phyloP scores from a whole-genome alignment of 2,797 vertebrate genomes.

The Gymnothorax javanicus region DNA sequence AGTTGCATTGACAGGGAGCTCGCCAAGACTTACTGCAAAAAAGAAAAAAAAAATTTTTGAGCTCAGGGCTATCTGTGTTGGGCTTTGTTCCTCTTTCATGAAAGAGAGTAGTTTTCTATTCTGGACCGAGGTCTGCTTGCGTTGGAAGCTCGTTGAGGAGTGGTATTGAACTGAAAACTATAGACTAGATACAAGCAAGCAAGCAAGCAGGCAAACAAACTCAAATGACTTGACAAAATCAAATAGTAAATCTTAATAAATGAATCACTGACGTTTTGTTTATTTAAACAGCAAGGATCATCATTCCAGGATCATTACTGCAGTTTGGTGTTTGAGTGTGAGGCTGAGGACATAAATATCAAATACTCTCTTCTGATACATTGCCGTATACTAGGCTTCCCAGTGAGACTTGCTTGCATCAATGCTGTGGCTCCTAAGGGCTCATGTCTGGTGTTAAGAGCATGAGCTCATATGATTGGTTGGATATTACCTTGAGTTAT shows the following conservation, averaged over 20 bases:
- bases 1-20: too few relatives aligned
- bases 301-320: not conserved
- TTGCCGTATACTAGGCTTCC: not conserved
- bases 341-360: not conserved
- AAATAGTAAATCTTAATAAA: not conserved
- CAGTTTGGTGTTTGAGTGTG: not conserved
- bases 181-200: too few relatives aligned
- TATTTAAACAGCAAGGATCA: not conserved
- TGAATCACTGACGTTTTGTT: not conserved
- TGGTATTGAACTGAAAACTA: too few relatives aligned
- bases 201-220: too few relatives aligned
- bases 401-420: not conserved
- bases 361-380: not conserved
- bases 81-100: too few relatives aligned
- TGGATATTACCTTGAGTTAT: constrained; percentile 3
- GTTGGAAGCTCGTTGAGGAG: too few relatives aligned
- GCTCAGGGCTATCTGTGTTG: too few relatives aligned
- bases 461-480: not conserved
- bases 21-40: too few relatives aligned
- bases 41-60: too few relatives aligned
- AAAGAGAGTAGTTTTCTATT: too few relatives aligned
- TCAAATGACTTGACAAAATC: too few relatives aligned
- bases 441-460: not conserved
- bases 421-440: not conserved
- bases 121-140: too few relatives aligned